Percentiles rank a stretch among this genome's conserved stretches.
These are phyloP conservation scores for Trinectes maculatus DNA, from an alignment of 2,113 vertebrate genomes.

Conservation along the genomic window DNA sequence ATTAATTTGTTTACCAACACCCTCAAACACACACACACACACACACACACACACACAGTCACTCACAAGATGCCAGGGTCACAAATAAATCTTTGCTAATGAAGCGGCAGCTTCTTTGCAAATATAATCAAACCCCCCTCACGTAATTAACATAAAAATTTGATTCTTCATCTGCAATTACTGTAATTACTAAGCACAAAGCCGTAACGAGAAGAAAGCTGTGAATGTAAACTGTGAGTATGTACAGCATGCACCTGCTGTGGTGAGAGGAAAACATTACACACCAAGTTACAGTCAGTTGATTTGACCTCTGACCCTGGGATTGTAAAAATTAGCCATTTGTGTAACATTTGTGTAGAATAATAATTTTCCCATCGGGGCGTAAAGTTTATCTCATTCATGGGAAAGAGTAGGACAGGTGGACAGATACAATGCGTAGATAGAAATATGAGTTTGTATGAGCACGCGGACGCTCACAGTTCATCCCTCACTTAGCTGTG, in stretches of 20 bases:
- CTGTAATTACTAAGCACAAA: conserved; percentile 8
- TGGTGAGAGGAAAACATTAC: conserved; percentile 23
- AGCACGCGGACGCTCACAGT: not conserved
- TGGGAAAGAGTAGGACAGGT: too few relatives aligned
- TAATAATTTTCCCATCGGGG: too few relatives aligned
- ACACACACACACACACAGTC: not conserved
- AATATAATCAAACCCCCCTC: conserved; percentile 21
- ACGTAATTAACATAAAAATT: conserved; percentile 1
- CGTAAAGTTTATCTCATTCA: too few relatives aligned
- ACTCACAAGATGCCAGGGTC: not conserved
- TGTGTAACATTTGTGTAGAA: too few relatives aligned
- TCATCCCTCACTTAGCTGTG: conserved; percentile 29
- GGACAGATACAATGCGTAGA: not conserved
- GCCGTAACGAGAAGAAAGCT: not conserved
- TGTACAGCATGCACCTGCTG: not conserved
- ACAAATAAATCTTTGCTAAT: conserved; percentile 18
- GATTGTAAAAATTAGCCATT: too few relatives aligned
- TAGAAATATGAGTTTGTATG: not conserved
- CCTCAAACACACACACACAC: not conserved
- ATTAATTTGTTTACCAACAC: conserved; percentile 16
- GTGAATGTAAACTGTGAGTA: not conserved
- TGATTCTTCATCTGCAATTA: not conserved
- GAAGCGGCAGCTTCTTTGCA: not conserved
- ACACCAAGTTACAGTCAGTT: too few relatives aligned
- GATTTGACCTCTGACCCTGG: too few relatives aligned